phyloP scores from a whole-genome alignment of 2,888 invertebrate genomes.

The Monochamus alternatus region DNA sequence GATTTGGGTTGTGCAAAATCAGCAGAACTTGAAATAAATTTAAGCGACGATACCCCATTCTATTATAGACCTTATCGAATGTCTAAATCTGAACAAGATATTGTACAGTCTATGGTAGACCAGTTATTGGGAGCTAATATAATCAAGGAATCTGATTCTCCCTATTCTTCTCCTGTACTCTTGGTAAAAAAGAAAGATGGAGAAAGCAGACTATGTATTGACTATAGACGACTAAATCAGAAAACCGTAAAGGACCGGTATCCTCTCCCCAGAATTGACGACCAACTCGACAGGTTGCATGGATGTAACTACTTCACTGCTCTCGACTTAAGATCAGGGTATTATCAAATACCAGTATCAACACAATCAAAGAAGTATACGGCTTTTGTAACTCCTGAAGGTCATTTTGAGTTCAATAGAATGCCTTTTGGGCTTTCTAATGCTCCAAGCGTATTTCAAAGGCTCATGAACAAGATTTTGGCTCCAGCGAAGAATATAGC shows the following conservation, averaged over 20 bases:
- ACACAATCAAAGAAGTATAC: conserved; percentile 46
- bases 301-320: conserved; percentile 48
- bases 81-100: conserved; percentile 47
- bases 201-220: conserved; percentile 49
- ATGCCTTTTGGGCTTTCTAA: conserved; percentile 49
- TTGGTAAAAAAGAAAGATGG: conserved; percentile 53
- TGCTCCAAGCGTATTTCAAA: conserved; percentile 48
- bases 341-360: conserved; percentile 46
- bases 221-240: conserved; percentile 48
- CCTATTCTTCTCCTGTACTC: conserved; percentile 50
- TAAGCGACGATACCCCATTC: conserved; percentile 49
- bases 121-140: conserved; percentile 45
- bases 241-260: conserved; percentile 46
- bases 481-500: conserved; percentile 31
- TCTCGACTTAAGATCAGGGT: conserved; percentile 50
- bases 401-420: conserved; percentile 46
- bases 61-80: conserved; percentile 52
- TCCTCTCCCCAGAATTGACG: conserved; percentile 46
- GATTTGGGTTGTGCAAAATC: conserved; percentile 51
- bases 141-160: conserved; percentile 49
- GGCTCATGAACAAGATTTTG: conserved; percentile 49
- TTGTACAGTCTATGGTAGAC: conserved; percentile 47
- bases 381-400: conserved; percentile 48
- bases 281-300: conserved; percentile 46
- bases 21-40: conserved; percentile 42